These are phyloP conservation scores for Elysia crispata DNA, from an alignment of 2,888 invertebrate species.

Conservation along the genomic window DNA sequence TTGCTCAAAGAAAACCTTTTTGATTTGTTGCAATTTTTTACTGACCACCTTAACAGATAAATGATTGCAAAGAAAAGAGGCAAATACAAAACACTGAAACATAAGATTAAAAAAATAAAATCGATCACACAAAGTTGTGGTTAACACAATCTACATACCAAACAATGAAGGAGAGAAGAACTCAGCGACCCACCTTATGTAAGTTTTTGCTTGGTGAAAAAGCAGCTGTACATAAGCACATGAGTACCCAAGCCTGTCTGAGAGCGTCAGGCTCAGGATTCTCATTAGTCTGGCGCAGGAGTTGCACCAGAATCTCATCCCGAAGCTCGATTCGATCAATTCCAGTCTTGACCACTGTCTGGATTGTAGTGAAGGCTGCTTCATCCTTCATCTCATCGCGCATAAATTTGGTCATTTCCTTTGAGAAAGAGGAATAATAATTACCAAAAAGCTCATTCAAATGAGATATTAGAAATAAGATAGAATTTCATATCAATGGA, in stretches of 20 bases:
- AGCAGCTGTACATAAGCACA: constrained; percentile 93
- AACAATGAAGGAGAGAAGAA: not conserved
- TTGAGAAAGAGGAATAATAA: constrained; percentile 55
- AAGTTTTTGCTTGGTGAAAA: constrained; percentile 92
- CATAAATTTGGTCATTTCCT: constrained; percentile 94
- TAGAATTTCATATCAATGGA: no score
- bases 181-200: constrained; percentile 82
- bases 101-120: no score
- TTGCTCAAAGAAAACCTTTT: no score
- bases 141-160: not conserved
- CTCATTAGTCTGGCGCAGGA: constrained; percentile 82
- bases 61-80: no score
- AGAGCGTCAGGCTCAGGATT: constrained; percentile 91
- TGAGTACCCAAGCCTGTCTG: constrained; percentile 90
- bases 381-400: constrained; percentile 90
- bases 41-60: no score
- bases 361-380: constrained; percentile 59
- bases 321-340: constrained; percentile 93
- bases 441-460: no score
- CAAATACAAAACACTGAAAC: no score
- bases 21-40: no score
- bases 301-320: constrained; percentile 88
- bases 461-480: no score
- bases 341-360: constrained; percentile 80
- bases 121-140: no score